These are phyloP conservation scores for Echinometra lucunter DNA, from an alignment of 53 echinoderm and acorn worm species.

Conservation along the genomic window DNA sequence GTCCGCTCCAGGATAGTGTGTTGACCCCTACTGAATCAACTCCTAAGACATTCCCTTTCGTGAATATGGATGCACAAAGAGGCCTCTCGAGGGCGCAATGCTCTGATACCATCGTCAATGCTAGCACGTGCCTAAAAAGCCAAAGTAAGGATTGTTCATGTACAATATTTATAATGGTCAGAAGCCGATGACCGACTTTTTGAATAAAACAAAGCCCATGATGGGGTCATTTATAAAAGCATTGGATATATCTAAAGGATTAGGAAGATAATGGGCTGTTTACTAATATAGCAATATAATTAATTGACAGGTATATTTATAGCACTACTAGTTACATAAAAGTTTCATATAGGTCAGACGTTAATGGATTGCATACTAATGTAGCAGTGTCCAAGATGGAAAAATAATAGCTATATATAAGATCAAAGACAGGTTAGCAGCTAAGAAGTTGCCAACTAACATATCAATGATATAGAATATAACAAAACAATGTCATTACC, in stretches of 20 bases:
- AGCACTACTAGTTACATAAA: neutral
- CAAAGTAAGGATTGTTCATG: neutral
- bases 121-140: neutral
- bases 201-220: neutral
- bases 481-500: no score
- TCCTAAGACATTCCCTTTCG: neutral
- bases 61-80: neutral
- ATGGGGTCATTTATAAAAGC: neutral
- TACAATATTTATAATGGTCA: neutral
- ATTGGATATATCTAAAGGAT: neutral
- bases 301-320: neutral
- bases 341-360: neutral
- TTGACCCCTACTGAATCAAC: slow-evolving; percentile 37
- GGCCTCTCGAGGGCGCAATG: slow-evolving; percentile 1
- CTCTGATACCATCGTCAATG: neutral
- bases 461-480: no score
- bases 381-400: neutral
- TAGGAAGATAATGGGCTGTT: neutral
- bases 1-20: slow-evolving; percentile 6
- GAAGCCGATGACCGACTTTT: neutral
- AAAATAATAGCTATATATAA: no score
- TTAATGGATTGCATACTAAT: neutral
- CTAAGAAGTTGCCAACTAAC: no score
- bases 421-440: no score
- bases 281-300: neutral